Conservation (phyloP, 2,797 vertebrate species). For the Pogoniulus pusillus region DNA sequence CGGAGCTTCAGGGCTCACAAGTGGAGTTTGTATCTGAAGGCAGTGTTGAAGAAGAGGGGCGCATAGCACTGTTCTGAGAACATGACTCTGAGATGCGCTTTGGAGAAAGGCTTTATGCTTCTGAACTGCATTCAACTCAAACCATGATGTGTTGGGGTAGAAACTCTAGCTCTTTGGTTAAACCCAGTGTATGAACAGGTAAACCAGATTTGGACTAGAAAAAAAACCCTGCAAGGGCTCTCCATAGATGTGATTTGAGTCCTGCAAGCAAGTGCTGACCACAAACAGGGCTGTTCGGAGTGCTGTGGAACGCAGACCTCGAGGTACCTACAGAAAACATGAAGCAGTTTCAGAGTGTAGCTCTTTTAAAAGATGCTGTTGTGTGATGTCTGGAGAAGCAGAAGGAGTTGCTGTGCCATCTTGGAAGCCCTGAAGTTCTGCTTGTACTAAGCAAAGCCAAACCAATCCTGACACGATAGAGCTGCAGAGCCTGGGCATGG, state of each 20-base stretch:
- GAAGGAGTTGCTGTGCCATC: not conserved
- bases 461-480: not conserved
- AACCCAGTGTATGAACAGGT: too few species aligned
- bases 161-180: not conserved
- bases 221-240: too few species aligned
- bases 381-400: not conserved
- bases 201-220: too few species aligned
- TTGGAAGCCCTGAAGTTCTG: not conserved
- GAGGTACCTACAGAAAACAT: too few species aligned
- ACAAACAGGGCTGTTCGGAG: too few species aligned
- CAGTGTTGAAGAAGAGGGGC: not conserved
- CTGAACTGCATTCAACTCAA: not conserved
- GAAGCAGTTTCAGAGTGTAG: too few species aligned
- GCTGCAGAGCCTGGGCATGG: rapidly evolving
- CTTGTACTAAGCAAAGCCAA: not conserved
- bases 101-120: not conserved
- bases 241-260: too few species aligned
- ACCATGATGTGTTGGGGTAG: not conserved
- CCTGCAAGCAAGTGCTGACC: too few species aligned
- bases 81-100: not conserved
- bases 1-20: not conserved
- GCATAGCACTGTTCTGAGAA: rapidly evolving
- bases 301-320: too few species aligned
- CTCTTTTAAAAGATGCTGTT: too few species aligned
- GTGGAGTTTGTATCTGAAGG: not conserved